Evolutionary conservation across 2,113 vertebrate species (phyloP), one percentile per base, ranked within the genome.

Genomic region (Coptodon rendalli): DNA sequence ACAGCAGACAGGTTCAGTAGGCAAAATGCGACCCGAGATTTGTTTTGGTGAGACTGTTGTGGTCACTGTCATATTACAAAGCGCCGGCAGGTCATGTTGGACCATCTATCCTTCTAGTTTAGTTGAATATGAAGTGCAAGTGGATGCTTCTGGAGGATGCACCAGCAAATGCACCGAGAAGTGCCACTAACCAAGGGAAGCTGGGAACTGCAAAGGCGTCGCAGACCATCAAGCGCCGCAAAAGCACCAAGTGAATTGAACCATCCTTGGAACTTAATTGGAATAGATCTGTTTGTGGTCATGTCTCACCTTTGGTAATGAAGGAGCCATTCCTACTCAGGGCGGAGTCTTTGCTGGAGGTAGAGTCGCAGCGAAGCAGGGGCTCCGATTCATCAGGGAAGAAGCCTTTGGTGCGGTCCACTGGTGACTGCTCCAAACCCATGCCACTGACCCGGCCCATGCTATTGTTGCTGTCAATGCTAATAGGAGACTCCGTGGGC

Each of bases 251-350:
- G 48, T 48, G 43, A 48, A 48, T 19, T 76, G 14, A 76, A 29
- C 71, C 9, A 19, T 48, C 40, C 22, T 73, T 17, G 22, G 5
- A 48, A 27, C 40, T 73, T 45, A 27, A 45, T 27, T 17, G 5
- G 43, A 48, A 29, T 45, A 76, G 24, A 29, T 48, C 68, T 48
- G 40, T 45, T 27, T 76, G 40, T 50, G 24, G 43, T 50, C 9
- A 19, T 16, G 10, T 73, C 84, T 93, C 95, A 99, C 99, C 99
- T 99, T 99, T 99, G 97, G 98, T 99, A 96, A 99, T 99, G 93
- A 99, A 99, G 89, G 98, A 99, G 87, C 98, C 98, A 0, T 97
- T 99, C 89, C 98, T 97, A 95, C 98, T 99, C 85, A 99, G 97
- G 7, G 97, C 98, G 0, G 98, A 99, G 93, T 98, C 98, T 87